Base-by-base conservation (phyloP, 37 sponge, comb jelly and placozoan species). In the Aplysina aerophoba region DNA sequence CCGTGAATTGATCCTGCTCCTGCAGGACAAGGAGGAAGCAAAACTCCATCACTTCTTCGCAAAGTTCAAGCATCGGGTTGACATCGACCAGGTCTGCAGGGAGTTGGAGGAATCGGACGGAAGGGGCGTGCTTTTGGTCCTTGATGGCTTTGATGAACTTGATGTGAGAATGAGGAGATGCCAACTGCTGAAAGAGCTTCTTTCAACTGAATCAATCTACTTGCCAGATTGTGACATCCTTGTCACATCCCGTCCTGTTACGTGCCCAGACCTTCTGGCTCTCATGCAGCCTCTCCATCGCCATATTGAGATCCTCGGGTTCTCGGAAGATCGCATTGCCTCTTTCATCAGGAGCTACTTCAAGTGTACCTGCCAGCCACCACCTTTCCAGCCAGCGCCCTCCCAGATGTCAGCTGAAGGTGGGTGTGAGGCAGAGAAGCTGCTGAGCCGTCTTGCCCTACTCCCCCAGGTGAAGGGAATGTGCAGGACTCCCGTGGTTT, bases 111-210 rank as follows among this genome's bases (percentile, higher is more conserved):
- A 41, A 19, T 25, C 25, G 4, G 25, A 75, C 21, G 78, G 78
- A 24, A 75, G 40, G 25, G 78, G 53, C 24, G 22, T 75, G 22
- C 44, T 75, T 15, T 17, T 75, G 44, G 53, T 75, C 54, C 31
- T 75, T 25, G 78, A 75, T 40, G 78, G 78, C 8, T 75, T 40
- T 75, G 78, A 75, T 75, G 78, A 75, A 50, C 44, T 75, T 24
- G 24, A 24, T 40, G 38, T 21, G 37, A 17, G 40, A 53, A 38
- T 75, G n/a, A 31, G 40, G 50, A 41, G 12, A 50, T 25, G 53
- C 37, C 78, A 31, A 75, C 39, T 75, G 2, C 24, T 31, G 78
- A 40, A 25, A 22, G 24, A 36, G 13, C 44, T 75, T 0, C 37
- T 75, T 54, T 19, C 20, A 0, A 13, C 22, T n/a, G 37, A 39